Evolutionary conservation across 2,113 vertebrate species (phyloP).

Genomic region (Onychostruthus taczanowskii): DNA sequence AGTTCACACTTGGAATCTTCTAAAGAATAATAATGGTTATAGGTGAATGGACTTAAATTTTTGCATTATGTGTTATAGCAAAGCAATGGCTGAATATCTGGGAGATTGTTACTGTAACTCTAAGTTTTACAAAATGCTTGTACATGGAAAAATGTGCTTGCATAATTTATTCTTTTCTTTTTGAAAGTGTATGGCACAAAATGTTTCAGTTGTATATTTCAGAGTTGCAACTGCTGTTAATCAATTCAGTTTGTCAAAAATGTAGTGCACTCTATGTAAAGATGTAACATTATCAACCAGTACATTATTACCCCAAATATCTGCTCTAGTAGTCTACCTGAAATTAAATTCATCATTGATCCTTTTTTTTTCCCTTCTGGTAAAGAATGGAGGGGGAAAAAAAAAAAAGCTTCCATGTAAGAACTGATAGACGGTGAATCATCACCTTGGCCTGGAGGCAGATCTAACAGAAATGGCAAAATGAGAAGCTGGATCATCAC

Average conservation of each 20-base stretch:
- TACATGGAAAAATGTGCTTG: neutral
- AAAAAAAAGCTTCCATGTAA: neutral
- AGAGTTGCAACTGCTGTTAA: neutral
- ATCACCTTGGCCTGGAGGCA: neutral
- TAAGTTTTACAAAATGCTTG: neutral
- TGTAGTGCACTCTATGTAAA: neutral
- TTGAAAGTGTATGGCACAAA: neutral
- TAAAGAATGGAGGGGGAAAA: neutral
- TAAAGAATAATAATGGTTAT: neutral
- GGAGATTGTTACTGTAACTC: neutral
- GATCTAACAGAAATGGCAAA: neutral
- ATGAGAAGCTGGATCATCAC: neutral
- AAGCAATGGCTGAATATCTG: neutral
- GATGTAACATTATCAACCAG: neutral
- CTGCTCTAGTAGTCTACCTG: neutral
- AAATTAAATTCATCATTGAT: neutral
- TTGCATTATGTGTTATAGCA: neutral
- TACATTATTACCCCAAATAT: neutral
- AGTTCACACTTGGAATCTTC: neutral
- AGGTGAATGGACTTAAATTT: neutral
- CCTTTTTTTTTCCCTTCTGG: neutral
- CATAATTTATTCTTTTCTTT: neutral
- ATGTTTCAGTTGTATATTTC: neutral
- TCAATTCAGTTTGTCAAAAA: neutral
- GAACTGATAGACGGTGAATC: neutral